A percentile compares a stretch with the other conserved stretches of the same genome.
Evolutionary conservation across 2,888 invertebrate species (phyloP).

Genomic region (Loripinus fragilis): DNA sequence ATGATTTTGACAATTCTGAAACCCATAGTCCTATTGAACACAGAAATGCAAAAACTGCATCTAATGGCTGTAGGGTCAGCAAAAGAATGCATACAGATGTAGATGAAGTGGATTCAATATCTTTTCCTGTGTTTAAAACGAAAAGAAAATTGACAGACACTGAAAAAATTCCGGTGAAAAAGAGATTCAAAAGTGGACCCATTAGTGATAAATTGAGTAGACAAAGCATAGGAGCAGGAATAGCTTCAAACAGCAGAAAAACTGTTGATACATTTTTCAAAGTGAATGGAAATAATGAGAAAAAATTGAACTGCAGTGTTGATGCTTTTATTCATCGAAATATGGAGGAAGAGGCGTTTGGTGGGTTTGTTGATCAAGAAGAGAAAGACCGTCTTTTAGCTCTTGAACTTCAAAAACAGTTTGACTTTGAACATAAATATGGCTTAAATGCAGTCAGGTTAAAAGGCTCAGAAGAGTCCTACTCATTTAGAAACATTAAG

Average conservation of each 20-base stretch:
- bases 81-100: no score
- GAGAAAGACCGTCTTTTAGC: conserved; percentile 46
- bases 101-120: neutral
- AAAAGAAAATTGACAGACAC: neutral
- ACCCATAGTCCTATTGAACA: no score
- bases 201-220: neutral
- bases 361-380: conserved; percentile 32
- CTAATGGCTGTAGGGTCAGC: neutral
- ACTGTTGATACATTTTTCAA: conserved; percentile 1
- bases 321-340: neutral
- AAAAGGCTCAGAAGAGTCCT: conserved; percentile 49
- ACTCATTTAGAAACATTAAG: conserved; percentile 35
- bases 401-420: conserved; percentile 50
- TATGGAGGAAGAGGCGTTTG: neutral
- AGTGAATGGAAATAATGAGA: neutral
- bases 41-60: neutral
- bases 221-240: neutral
- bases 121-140: neutral
- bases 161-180: neutral
- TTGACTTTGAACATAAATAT: conserved; percentile 52
- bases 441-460: conserved; percentile 45
- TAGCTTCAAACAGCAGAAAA: neutral
- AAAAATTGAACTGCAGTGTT: no score
- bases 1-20: neutral
- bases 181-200: neutral